Evolutionary conservation across 2,888 invertebrate genomes (phyloP), one percentile per base, ranked within the genome.

Genomic region (Hirudinaria manillensis): DNA sequence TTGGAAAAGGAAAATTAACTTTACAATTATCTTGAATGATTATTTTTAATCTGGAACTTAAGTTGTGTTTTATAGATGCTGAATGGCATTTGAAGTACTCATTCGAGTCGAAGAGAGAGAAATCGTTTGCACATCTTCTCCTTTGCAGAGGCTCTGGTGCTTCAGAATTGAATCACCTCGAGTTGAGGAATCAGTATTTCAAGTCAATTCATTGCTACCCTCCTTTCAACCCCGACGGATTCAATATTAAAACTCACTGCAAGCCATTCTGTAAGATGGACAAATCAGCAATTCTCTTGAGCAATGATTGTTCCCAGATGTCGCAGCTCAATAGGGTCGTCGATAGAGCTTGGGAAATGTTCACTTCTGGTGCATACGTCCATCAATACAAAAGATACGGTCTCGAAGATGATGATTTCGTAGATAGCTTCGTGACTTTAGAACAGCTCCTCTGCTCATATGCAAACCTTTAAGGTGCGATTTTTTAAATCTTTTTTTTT

Each of bases 301-400:
- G 82, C 67, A 86, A 86, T 80, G 83, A 85, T 77, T 82, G 81
- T 75, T 79, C 82, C 4, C 80, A 82, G 3, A 79, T 83, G 27
- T 75, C 74, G 0, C 79, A 82, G 0, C 78, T 86, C 70, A 82
- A 85, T 74, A 77, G 77, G 16, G 80, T 83, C 67, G 79, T 85
- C 29, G 81, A 79, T 7, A 84, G 83, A 77, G 86, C 86, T 0
- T 86, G 86, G 86, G 81, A 81, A 29, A 84, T 86, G 85, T 86
- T 85, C 76, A 81, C 82, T 1, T 81, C 83, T 0, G 79, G 84
- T 65, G 86, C 86, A 0, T 86, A 85, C 77, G 81, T 86, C n/a
- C 86, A 86, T 79, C 86, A 86, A 79, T 86, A 86, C 79, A 76
- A 80, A 10, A 80, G 81, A 75, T 83, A 84, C 79, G 85, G 85